These are phyloP conservation scores for Lepidurus packardi DNA, from an alignment of 1,140 invertebrate species.

Conservation along the genomic window DNA sequence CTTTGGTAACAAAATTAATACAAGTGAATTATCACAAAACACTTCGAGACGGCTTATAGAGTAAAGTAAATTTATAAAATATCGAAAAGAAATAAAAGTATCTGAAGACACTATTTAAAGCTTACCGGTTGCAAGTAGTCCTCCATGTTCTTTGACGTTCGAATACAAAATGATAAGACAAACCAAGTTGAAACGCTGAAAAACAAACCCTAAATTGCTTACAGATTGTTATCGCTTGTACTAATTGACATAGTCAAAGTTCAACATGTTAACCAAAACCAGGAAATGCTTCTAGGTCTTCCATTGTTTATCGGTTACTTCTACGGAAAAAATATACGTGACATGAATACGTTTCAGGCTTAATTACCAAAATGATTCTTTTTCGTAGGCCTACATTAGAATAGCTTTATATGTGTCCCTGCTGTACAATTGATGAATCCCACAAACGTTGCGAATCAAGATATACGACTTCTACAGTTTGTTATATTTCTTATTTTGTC, in stretches of 20 bases:
- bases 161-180: neutral
- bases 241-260: neutral
- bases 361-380: no score
- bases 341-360: no score
- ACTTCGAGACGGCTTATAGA: neutral
- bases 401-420: no score
- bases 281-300: no score
- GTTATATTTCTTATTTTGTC: no score
- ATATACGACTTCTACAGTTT: no score
- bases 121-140: constrained; percentile 13
- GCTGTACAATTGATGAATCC: no score
- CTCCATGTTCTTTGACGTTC: neutral
- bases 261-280: no score
- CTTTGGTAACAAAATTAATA: neutral
- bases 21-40: neutral
- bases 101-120: neutral
- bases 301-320: no score
- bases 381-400: no score
- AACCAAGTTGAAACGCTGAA: neutral
- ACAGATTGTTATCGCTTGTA: neutral
- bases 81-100: neutral
- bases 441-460: no score
- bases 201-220: neutral
- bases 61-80: neutral
- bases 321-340: no score